A percentile compares a stretch with the other conserved stretches of the same genome.
These are phyloP conservation scores for Stegophylla sp. DNA, from an alignment of 2,888 invertebrate species.

Conservation along the genomic window DNA sequence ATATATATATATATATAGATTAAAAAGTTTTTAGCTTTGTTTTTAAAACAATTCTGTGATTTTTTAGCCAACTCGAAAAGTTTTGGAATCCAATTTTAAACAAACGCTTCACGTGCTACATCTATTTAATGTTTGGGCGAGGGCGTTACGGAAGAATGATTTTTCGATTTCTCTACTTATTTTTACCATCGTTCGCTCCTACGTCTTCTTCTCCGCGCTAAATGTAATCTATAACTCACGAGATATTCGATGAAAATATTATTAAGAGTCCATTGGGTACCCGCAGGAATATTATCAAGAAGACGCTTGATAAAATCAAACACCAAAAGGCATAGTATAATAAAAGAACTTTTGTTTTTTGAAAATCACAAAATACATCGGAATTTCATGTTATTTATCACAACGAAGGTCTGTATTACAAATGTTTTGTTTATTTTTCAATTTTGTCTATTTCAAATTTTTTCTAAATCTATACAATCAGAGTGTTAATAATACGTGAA, in stretches of 20 bases:
- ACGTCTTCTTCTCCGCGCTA: not conserved
- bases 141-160: not conserved
- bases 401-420: no score
- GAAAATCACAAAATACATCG: no score
- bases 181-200: not conserved
- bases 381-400: no score
- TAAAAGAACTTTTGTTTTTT: no score
- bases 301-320: not conserved
- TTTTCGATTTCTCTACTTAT: constrained; percentile 27
- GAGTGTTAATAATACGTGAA: no score
- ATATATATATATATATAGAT: not conserved
- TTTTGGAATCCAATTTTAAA: not conserved
- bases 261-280: not conserved
- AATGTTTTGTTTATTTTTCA: no score
- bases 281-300: not conserved
- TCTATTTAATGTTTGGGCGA: not conserved
- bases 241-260: not conserved
- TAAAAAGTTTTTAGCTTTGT: not conserved
- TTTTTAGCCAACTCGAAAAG: not conserved
- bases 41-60: not conserved
- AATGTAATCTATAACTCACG: constrained; percentile 7
- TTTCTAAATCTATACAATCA: no score
- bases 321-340: no score
- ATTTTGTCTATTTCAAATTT: no score
- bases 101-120: not conserved